Base-by-base conservation (phyloP, 1,140 invertebrate genomes). In the Oreohelix idahoensis region DNA sequence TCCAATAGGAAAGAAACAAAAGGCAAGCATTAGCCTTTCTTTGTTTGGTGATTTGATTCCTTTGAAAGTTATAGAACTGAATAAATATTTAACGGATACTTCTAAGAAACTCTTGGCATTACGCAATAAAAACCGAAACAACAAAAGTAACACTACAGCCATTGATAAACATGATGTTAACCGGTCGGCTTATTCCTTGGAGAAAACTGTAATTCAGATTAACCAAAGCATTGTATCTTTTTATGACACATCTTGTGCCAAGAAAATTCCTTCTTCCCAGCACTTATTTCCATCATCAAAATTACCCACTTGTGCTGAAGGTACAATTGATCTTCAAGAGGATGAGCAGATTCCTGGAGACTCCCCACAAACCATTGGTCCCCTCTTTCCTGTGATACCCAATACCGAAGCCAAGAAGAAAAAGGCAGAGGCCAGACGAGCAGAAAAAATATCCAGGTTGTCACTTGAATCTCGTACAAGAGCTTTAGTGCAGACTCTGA, bases 401-500 rank as follows among this genome's bases (percentile, higher is more conserved):
- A 80, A 26, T 39, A 13, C 42, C 4, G 63, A 49, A 77, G 58
- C 45, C 13, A 66, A 77, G 36, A 75, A 45, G 81, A 79, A 77
- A 58, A 84, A 38, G 80, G 81, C 35, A 86, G 83, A 85, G 85
- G 83, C 35, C 74, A 49, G 73, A 17, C 82, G 13, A 74, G 87
- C 26, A 78, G 81, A 66, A 84, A 87, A 85, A 83, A 89, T 89
- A 17, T 89, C 88, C 32, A 84, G 84, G 71, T 53, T 82, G 17
- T 85, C 74, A 13, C 79, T 90, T 15, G 87, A 89, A 32, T 81
- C 76, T 1, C 93, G 95, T 86, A 96, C 95, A 15, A 94, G 93
- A 79, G 95, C 95, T 86, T 93, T 96, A 51, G 94, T 96, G 80
- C 94, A 93, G 26, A 94, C 94, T 32, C 93, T 96, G 51, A 91